phyloP scores from a whole-genome alignment of 1,140 invertebrate genomes.

The Coelopa frigida region DNA sequence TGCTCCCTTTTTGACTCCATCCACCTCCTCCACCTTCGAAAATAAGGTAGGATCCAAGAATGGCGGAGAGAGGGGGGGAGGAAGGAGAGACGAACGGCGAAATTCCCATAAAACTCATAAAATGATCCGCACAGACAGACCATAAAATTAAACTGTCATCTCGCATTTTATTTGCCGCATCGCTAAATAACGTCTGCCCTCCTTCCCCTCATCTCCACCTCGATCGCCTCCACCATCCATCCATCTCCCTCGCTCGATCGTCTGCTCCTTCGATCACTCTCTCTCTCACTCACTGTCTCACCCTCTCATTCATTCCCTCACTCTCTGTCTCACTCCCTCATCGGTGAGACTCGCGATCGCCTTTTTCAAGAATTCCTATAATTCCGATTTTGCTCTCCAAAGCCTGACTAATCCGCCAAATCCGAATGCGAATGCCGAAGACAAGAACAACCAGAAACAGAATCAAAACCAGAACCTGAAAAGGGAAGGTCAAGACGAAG shows the following conservation, averaged over 20 bases:
- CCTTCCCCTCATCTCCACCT: too few relatives aligned
- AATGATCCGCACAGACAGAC: slow-evolving; percentile 46
- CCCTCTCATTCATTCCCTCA: too few relatives aligned
- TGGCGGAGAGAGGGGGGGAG: too few relatives aligned
- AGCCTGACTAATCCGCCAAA: slow-evolving; percentile 44
- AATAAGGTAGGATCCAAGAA: too few relatives aligned
- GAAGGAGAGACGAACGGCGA: background rate
- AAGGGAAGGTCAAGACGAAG: slow-evolving; percentile 1
- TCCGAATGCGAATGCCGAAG: slow-evolving; percentile 14
- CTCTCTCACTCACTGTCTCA: too few relatives aligned
- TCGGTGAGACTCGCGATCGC: too few relatives aligned
- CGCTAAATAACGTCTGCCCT: slow-evolving; percentile 13
- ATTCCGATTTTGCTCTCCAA: slow-evolving; percentile 14
- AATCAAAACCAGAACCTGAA: slow-evolving; percentile 5
- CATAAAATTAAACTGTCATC: slow-evolving; percentile 46
- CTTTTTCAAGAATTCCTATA: slow-evolving; percentile 32
- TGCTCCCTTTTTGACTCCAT: too few relatives aligned
- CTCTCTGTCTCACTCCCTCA: too few relatives aligned
- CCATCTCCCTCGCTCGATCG: too few relatives aligned
- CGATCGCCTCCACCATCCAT: too few relatives aligned
- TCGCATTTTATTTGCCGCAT: slow-evolving; percentile 40
- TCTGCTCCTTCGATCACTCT: too few relatives aligned
- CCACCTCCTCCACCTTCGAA: too few relatives aligned
- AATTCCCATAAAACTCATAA: slow-evolving; percentile 13
- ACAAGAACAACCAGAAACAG: slow-evolving; percentile 7